phyloP scores from a whole-genome alignment of 1,140 invertebrate species.

The Microplitis mediator region DNA sequence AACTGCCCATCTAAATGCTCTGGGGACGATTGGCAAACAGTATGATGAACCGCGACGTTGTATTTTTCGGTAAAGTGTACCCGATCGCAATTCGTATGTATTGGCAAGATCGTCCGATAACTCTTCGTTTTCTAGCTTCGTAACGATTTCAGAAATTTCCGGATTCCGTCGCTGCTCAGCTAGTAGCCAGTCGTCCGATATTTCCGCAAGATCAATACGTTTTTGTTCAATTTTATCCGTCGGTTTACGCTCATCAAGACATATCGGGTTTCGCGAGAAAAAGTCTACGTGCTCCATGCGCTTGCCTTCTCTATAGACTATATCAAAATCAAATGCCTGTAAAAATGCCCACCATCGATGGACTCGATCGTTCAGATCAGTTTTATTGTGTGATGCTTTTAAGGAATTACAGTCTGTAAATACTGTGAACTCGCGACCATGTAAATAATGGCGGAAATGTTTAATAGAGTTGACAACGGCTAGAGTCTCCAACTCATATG shows the following conservation, averaged over 20 bases:
- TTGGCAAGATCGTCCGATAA: conserved; percentile 28
- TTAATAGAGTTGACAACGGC: too few relatives aligned
- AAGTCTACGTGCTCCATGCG: conserved; percentile 30
- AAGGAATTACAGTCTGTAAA: too few relatives aligned
- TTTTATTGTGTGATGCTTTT: too few relatives aligned
- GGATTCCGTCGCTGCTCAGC: conserved; percentile 33
- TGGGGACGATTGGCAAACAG: conserved; percentile 37
- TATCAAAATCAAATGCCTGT: conserved; percentile 42
- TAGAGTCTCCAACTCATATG: too few relatives aligned
- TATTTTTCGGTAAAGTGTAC: conserved; percentile 37
- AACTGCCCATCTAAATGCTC: too few relatives aligned
- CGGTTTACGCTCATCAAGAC: not conserved
- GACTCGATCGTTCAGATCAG: too few relatives aligned
- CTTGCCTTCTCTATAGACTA: conserved; percentile 25
- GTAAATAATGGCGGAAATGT: too few relatives aligned
- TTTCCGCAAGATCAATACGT: conserved; percentile 22
- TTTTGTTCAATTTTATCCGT: not conserved
- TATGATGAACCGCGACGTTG: conserved; percentile 30
- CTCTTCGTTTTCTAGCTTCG: conserved; percentile 25
- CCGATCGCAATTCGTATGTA: conserved; percentile 37
- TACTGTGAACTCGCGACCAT: too few relatives aligned
- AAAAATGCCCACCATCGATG: conserved; percentile 50
- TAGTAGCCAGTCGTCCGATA: conserved; percentile 33
- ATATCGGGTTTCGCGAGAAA: conserved; percentile 23
- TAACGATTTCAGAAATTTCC: conserved; percentile 25